Conservation (phyloP, 2,113 vertebrate species). For the Scopus umbretta region DNA sequence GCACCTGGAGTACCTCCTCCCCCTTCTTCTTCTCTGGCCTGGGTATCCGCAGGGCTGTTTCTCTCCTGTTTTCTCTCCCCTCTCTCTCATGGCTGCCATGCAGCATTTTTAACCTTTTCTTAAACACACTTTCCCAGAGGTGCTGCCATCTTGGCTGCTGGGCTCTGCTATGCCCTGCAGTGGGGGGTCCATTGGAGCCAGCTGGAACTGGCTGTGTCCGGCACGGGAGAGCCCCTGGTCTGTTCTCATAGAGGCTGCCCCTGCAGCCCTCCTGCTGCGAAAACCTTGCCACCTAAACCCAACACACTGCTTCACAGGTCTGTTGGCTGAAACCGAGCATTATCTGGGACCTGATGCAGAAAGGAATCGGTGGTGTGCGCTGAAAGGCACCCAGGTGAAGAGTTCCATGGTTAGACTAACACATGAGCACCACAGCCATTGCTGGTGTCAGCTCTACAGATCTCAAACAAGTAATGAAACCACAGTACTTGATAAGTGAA, state of each 20-base stretch:
- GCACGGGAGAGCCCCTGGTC: not conserved
- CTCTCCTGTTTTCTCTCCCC: not conserved
- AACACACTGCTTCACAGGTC: not conserved
- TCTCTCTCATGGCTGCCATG: not conserved
- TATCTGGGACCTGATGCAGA: not conserved
- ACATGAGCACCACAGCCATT: not conserved
- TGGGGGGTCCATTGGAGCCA: not conserved
- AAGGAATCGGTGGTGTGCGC: not conserved
- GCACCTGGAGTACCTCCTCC: not conserved
- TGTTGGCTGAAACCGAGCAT: not conserved
- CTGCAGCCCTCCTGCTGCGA: not conserved
- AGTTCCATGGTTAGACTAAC: rapidly evolving
- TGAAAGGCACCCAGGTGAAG: not conserved
- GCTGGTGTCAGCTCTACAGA: not conserved
- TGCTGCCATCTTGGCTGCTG: not conserved
- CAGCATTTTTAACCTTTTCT: not conserved
- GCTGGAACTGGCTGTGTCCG: not conserved
- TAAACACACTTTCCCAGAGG: not conserved
- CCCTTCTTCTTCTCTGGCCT: not conserved
- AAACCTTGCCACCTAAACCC: not conserved
- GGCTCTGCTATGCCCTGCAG: rapidly evolving
- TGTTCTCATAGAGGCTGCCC: not conserved
- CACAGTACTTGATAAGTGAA: not conserved
- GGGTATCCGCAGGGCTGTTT: not conserved
- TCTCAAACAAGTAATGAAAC: not conserved